Evolutionary conservation across 2,113 vertebrate genomes (phyloP), one percentile per base, ranked within the genome.

Genomic region (Elachura formosa): DNA sequence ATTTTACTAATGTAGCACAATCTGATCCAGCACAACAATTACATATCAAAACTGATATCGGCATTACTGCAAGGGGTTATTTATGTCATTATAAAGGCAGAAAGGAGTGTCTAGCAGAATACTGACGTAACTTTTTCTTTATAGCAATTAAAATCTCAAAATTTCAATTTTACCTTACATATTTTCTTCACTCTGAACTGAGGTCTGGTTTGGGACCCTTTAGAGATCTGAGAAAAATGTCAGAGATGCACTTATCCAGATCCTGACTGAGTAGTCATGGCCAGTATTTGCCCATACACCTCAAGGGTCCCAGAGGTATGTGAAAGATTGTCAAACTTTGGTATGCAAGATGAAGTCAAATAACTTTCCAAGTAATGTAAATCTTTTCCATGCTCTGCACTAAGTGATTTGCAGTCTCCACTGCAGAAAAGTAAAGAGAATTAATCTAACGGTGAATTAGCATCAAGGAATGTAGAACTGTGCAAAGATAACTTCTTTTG

Each of bases 221-320:
- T 68, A 66, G 78, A 77, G 31, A 52, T 16, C 36, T 21, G 9
- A 43, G 9, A 8, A 64, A 14, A 76, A 33, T 55, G 15, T 11
- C 5, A 38, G 17, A 45, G 15, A 38, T 4, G 0, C 33, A 15
- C 18, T 8, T 80, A 19, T 19, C 8, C 19, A 31, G 8, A 71
- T 48, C 14, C 25, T 2, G 3, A 0, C 6, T 33, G 31, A 48
- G 19, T 12, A 66, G 14, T 6, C n/a, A 36, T 29, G 25, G 5
- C n/a, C 17, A 33, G 4, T 29, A 24, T 80, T 18, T 66, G 22
- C 10, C 63, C 10, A 17, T 24, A 41, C 0, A 3, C 24, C 23
- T 69, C 41, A 56, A 64, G 41, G 18, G 3, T 90, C 7, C 34
- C 59, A 38, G 29, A 16, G 19, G 3, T 45, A 17, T 2, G 51